These are phyloP conservation scores for Actias luna DNA, from an alignment of 2,888 invertebrate species.

Conservation along the genomic window DNA sequence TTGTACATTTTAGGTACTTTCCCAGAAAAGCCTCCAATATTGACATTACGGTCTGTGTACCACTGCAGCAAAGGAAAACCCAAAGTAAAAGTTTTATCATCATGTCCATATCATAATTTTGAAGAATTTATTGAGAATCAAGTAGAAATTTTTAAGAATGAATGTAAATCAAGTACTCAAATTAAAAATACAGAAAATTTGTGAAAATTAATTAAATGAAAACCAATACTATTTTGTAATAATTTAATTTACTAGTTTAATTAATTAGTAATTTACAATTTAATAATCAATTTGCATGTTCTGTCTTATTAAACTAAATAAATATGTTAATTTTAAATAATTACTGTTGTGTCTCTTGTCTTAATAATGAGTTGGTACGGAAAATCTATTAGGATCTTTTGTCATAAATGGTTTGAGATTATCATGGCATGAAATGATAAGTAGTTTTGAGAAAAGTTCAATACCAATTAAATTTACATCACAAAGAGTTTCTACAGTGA, in stretches of 20 bases:
- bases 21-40: slow-evolving; percentile 79
- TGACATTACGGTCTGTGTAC: slow-evolving; percentile 81
- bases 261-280: too few relatives aligned
- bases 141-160: slow-evolving; percentile 73
- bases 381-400: too few relatives aligned
- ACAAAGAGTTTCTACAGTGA: slow-evolving; percentile 79
- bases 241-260: slow-evolving; percentile 3
- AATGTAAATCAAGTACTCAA: slow-evolving; percentile 58
- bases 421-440: slow-evolving; percentile 20
- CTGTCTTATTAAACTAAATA: background rate
- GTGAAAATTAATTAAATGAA: slow-evolving; percentile 20
- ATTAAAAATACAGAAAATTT: slow-evolving; percentile 54
- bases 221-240: slow-evolving; percentile 8
- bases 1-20: slow-evolving; percentile 65
- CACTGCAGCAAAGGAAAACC: slow-evolving; percentile 74
- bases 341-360: background rate
- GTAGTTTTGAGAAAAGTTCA: slow-evolving; percentile 19
- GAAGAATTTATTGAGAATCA: slow-evolving; percentile 74
- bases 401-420: slow-evolving; percentile 19
- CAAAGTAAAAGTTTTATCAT: slow-evolving; percentile 60
- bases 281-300: background rate
- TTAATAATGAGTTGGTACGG: background rate
- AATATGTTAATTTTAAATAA: background rate
- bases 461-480: slow-evolving; percentile 42
- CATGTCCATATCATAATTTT: slow-evolving; percentile 71